These are phyloP conservation scores for Trichacis sp. DNA, from an alignment of 2,888 invertebrate species.

Conservation along the genomic window DNA sequence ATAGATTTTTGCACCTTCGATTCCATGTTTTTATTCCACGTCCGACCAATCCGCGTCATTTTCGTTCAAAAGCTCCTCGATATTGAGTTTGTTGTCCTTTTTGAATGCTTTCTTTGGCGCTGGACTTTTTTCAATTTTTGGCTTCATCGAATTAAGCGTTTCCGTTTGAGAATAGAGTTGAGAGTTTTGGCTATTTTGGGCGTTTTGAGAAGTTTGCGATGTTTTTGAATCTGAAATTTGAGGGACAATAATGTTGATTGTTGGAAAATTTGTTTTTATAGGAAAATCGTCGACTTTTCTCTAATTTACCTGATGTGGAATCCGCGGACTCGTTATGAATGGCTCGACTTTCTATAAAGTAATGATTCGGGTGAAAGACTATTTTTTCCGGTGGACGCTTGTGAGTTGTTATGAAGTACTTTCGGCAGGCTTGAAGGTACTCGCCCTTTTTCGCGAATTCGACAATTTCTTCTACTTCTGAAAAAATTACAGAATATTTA, in stretches of 20 bases:
- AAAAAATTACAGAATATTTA: too few species aligned
- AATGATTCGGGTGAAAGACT: slow-evolving; percentile 92
- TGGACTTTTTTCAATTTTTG: slow-evolving; percentile 6
- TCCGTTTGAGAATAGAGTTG: neutral
- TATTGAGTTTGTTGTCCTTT: slow-evolving; percentile 48
- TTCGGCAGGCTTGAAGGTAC: slow-evolving; percentile 90
- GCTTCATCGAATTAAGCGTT: slow-evolving; percentile 10
- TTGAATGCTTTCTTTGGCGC: slow-evolving; percentile 11
- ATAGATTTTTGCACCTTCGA: neutral
- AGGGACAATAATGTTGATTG: neutral
- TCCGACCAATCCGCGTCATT: slow-evolving; percentile 43
- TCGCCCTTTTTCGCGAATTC: slow-evolving; percentile 82
- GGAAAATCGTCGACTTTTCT: neutral
- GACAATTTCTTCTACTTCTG: slow-evolving; percentile 79
- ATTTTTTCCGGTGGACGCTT: slow-evolving; percentile 75
- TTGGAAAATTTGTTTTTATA: neutral
- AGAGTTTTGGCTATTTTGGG: slow-evolving; percentile 4
- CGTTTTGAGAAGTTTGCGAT: neutral
- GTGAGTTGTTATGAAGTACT: slow-evolving; percentile 84
- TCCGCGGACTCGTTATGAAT: slow-evolving; percentile 48
- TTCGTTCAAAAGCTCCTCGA: slow-evolving; percentile 53
- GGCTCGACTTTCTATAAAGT: slow-evolving; percentile 75
- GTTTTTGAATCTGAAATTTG: slow-evolving; percentile 15
- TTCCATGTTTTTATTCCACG: neutral
- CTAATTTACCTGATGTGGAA: slow-evolving; percentile 17